Evolutionary conservation across 2,888 invertebrate genomes (phyloP).

Genomic region (Campoplex capitator): DNA sequence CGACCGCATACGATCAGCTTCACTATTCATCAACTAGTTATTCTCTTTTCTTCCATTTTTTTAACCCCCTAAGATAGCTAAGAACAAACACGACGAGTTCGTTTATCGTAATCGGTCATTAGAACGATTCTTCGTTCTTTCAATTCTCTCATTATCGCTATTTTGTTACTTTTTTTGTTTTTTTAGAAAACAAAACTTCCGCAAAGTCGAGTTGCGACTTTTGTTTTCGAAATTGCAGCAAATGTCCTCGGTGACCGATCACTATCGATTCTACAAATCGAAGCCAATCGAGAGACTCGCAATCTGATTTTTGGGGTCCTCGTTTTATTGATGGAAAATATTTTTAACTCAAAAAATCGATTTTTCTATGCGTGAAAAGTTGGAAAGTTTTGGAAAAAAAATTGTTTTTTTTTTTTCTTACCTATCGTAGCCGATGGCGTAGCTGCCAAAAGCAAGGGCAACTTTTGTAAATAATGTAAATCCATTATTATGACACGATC

Average conservation of each 20-base stretch:
- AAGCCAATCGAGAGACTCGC: background rate
- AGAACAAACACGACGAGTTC: slow-evolving; percentile 22
- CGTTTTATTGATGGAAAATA: background rate
- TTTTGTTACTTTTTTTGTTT: background rate
- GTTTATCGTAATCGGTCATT: slow-evolving; percentile 13
- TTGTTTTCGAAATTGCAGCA: background rate
- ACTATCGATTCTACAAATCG: background rate
- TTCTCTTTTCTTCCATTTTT: slow-evolving; percentile 34
- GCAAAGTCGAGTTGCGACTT: background rate
- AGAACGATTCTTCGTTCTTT: slow-evolving; percentile 13
- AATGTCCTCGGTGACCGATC: background rate
- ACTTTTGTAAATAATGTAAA: slow-evolving; percentile 88
- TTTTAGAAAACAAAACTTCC: slow-evolving; percentile 17
- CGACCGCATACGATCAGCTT: background rate
- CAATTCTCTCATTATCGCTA: slow-evolving; percentile 1
- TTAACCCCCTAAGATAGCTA: slow-evolving; percentile 49
- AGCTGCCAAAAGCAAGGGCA: slow-evolving; percentile 86
- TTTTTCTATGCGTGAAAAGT: too few relatives aligned
- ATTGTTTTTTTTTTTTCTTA: slow-evolving; percentile 75
- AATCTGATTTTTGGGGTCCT: background rate
- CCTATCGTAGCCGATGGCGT: slow-evolving; percentile 87
- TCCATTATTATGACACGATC: slow-evolving; percentile 89
- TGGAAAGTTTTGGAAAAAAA: background rate
- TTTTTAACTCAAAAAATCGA: too few relatives aligned
- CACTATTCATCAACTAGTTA: slow-evolving; percentile 33